Evolutionary conservation across 2,797 vertebrate species (phyloP).

Genomic region (Yasuhikotakia modesta): DNA sequence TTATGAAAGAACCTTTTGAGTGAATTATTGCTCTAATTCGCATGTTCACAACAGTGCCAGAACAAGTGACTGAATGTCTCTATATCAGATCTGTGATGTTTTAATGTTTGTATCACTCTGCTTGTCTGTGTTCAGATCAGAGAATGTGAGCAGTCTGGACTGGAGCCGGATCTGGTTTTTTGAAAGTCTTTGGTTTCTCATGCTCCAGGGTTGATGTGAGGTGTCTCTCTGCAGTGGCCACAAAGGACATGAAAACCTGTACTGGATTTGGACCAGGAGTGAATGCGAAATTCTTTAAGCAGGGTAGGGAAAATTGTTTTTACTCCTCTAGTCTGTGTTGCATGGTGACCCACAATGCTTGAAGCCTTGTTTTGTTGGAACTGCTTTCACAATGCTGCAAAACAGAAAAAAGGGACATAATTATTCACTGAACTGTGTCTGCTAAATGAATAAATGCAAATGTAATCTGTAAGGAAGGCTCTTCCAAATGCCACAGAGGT

Average conservation of each 20-base stretch:
- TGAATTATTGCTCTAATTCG: background rate
- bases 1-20: background rate
- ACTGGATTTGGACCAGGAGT: background rate
- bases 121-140: background rate
- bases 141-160: background rate
- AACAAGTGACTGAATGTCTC: background rate
- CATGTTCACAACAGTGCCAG: background rate
- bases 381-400: no score
- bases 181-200: background rate
- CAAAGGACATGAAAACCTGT: background rate
- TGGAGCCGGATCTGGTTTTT: background rate
- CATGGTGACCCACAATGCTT: background rate
- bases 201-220: background rate
- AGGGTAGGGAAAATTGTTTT: background rate
- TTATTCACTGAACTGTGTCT: no score
- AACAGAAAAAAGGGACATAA: no score
- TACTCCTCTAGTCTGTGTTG: background rate
- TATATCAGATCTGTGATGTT: background rate
- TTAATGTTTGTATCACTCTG: background rate
- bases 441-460: no score
- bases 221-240: background rate
- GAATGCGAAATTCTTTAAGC: background rate
- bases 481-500: background rate
- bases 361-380: background rate
- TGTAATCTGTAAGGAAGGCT: background rate